These are phyloP conservation scores for Torymus texanus DNA, from an alignment of 2,888 invertebrate genomes.

Conservation along the genomic window DNA sequence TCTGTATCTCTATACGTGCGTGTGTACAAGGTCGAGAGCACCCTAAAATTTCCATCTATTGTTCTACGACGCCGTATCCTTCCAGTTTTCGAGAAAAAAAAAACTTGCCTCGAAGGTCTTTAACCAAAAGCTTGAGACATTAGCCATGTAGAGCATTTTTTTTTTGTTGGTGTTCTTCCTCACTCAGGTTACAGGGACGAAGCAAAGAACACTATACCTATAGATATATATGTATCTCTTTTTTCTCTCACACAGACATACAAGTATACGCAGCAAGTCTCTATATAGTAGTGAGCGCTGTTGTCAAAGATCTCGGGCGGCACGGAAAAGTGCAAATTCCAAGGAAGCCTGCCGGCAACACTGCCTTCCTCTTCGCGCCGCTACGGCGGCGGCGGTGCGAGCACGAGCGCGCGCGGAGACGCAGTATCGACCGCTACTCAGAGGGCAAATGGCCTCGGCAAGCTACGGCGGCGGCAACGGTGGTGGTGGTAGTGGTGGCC, in stretches of 20 bases:
- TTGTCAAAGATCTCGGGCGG: slow-evolving; percentile 49
- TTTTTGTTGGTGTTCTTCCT: no score
- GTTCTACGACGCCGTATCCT: neutral
- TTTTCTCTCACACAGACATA: no score
- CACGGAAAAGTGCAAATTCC: slow-evolving; percentile 67
- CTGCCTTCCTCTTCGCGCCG: slow-evolving; percentile 60
- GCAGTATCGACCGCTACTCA: slow-evolving; percentile 69
- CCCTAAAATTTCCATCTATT: slow-evolving; percentile 31
- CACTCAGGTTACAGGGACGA: no score
- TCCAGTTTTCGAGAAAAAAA: no score
- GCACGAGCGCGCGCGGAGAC: slow-evolving; percentile 47
- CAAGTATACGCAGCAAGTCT: neutral
- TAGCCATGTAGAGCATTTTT: no score
- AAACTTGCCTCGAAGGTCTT: no score
- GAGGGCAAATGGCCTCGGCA: slow-evolving; percentile 69
- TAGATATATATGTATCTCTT: no score
- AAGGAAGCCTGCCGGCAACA: slow-evolving; percentile 68
- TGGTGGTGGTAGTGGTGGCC: neutral
- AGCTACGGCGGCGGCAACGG: slow-evolving; percentile 57
- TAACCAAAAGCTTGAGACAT: no score
- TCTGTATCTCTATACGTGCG: neutral
- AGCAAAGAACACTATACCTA: no score
- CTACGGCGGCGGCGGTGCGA: slow-evolving; percentile 57
- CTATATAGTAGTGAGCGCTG: slow-evolving; percentile 33
- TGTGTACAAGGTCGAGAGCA: slow-evolving; percentile 27